Conservation (phyloP, 2,797 vertebrate species). For the Champsocephalus gunnari region DNA sequence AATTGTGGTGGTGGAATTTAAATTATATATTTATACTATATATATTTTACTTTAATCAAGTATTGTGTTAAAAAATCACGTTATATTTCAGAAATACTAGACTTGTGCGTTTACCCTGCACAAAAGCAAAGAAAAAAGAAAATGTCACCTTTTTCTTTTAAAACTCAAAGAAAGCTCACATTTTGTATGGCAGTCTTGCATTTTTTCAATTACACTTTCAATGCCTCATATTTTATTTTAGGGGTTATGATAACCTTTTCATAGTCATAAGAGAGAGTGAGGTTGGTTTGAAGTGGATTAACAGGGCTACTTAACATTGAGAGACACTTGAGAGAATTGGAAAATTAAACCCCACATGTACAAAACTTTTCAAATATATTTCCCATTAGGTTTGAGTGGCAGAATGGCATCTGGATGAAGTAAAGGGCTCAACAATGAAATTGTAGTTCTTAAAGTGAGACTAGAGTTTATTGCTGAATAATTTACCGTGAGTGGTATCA, state of each 20-base stretch:
- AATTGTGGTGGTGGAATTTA: background rate
- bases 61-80: background rate
- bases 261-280: too few relatives aligned
- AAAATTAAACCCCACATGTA: background rate
- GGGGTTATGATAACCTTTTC: background rate
- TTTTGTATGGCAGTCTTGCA: background rate
- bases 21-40: background rate
- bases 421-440: background rate
- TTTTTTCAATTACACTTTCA: background rate
- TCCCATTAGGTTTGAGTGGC: background rate
- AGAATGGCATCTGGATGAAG: background rate
- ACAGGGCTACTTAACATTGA: background rate
- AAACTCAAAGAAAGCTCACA: background rate
- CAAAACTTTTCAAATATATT: background rate
- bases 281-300: background rate
- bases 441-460: background rate
- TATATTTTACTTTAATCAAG: too few relatives aligned
- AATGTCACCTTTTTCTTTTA: background rate
- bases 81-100: background rate
- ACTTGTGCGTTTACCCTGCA: background rate
- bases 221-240: background rate
- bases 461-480: background rate
- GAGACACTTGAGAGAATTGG: background rate
- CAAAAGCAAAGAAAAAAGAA: background rate
- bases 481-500: background rate